Conservation (phyloP, 1,140 invertebrate species). For the Tetramorium alpestre region DNA sequence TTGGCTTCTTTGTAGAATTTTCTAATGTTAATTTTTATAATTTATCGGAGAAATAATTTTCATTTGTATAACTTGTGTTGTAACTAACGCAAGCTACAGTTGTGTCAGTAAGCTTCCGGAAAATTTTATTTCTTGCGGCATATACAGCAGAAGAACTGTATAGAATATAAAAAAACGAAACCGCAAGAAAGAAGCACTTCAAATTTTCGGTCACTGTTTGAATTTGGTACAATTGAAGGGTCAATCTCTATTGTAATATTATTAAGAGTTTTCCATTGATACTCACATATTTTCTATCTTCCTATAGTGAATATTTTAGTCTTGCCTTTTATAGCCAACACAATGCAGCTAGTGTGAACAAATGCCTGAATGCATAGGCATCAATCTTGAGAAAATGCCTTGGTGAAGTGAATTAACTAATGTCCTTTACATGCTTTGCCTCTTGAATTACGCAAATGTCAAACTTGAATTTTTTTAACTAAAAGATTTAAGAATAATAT, state of each 20-base stretch:
- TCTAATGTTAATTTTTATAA: too few relatives aligned
- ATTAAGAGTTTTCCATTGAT: neutral
- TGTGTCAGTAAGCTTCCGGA: too few relatives aligned
- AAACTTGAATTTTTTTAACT: neutral
- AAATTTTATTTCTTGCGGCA: too few relatives aligned
- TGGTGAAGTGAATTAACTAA: too few relatives aligned
- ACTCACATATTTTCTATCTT: constrained; percentile 47
- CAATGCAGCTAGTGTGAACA: neutral
- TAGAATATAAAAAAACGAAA: too few relatives aligned
- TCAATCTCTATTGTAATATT: constrained; percentile 32
- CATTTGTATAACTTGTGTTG: too few relatives aligned
- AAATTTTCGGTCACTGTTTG: constrained; percentile 47
- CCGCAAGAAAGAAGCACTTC: too few relatives aligned
- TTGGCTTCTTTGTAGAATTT: too few relatives aligned
- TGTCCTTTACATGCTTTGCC: too few relatives aligned
- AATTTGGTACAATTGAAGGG: constrained; percentile 17
- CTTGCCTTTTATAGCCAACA: constrained; percentile 53
- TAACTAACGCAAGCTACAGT: too few relatives aligned
- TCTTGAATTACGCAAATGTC: neutral
- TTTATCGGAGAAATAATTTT: too few relatives aligned
- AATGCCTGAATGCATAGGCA: neutral
- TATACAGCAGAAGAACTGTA: too few relatives aligned
- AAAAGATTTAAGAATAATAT: neutral
- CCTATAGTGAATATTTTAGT: constrained; percentile 65
- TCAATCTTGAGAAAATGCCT: neutral